Base-by-base conservation (phyloP, 1,140 invertebrate species). In the Rhopalosiphum maidis region DNA sequence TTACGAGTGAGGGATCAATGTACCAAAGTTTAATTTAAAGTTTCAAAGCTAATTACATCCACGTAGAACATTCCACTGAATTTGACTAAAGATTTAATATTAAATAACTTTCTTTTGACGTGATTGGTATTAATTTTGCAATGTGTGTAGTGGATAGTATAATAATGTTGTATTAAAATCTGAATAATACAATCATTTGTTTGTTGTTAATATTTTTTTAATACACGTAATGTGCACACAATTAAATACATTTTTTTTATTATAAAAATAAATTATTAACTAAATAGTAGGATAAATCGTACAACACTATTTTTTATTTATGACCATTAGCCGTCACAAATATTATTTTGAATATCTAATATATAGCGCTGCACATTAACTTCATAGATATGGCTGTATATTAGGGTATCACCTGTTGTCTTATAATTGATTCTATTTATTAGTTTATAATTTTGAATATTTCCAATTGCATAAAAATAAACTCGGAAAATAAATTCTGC, bases 31-130 rank as follows among this genome's bases (percentile, higher is more conserved):
- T n/a, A 77, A 77, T 77, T 77, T 77, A n/a, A 77, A 77, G 30
- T 77, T 77, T n/a, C 60, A n/a, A 77, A 77, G 30, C 60, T 77
- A 77, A 77, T 77, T 77, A 77, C n/a, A 77, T 77, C n/a, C 60
- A 77, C n/a, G 60, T 77, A 68, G 3, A 77, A 77, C 11, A 77
- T 77, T n/a, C 60, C 60, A 5, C n/a, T 77, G 60, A 18, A 77
- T 77, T 77, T 77, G 4, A n/a, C n/a, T 77, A 30, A 77, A 77
- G 11, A 77, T n/a, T 77, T n/a, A 77, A 77, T 77, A 77, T 77
- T n/a, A 77, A n/a, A 77, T 18, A 11, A 77, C 30, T n/a, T 77
- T 77, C 30, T 77, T 77, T 77, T 77, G 15, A 11, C 11, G 60
- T 68, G 60, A 68, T 68, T 30, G 9, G 9, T 30, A 30, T n/a